Base-by-base conservation (phyloP, 1,140 invertebrate species). In the Watersipora subatra region DNA sequence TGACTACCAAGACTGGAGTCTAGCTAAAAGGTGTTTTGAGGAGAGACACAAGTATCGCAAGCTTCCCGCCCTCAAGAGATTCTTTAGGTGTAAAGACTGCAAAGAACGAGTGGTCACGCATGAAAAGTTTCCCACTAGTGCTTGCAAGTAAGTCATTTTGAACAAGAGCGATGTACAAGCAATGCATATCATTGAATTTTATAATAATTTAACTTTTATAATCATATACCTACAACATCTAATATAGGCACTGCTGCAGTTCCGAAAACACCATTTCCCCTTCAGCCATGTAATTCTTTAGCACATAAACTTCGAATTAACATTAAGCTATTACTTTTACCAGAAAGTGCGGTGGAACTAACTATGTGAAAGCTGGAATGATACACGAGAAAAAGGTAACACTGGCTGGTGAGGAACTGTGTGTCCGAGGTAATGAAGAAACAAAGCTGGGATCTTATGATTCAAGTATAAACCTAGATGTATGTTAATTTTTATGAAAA, bases 41-140 rank as follows among this genome's bases (percentile, higher is more conserved):
- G 86, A 92, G 71, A 81, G 84, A 46, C 93, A 97, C 82, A 83
- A 84, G 0, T 72, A 93, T 0, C 84, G 88, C 0, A 83, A 88
- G 12, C 86, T 91, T 74, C 76, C 81, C 68, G 87, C 88, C 0
- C 83, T 86, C 20, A 95, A 95, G 73, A 83, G 91, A 66, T 96
- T 95, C 77, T 97, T 93, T 78, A 88, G 89, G 76, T 96, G 93
- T 80, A 83, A 83, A 25, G 85, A 91, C 73, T 97, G 93, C 79
- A 86, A 85, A 28, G 88, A 90, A 72, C 85, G 92, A 70, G 92
- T 88, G 1, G 84, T 87, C 57, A 86, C 86, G 56, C 82, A 93
- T 25, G 86, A 89, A 28, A 83, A 88, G 67, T 79, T 93, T 57
- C 93, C 92, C 1, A 82, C 86, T 26, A 79, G 84, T 64, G 83